Evolutionary conservation across 2,888 invertebrate genomes (phyloP).

Genomic region (Syritta pipiens): DNA sequence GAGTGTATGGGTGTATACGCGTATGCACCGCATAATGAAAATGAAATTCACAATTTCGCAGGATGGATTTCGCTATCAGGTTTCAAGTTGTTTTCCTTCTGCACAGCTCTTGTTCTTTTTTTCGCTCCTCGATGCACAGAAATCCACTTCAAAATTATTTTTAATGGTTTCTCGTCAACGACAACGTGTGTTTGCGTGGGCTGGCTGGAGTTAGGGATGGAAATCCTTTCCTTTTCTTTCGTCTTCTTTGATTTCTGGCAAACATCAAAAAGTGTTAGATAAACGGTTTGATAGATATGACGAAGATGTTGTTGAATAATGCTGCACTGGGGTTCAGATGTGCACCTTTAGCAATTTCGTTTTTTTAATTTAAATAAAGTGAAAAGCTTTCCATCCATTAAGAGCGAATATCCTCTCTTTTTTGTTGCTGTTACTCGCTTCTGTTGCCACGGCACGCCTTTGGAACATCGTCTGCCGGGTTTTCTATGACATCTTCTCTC

Average conservation of each 20-base stretch:
- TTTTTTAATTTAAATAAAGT: constrained; percentile 69
- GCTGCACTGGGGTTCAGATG: constrained; percentile 33
- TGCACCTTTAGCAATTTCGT: constrained; percentile 63
- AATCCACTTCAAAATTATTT: constrained; percentile 63
- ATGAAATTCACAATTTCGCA: constrained; percentile 41
- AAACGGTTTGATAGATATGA: constrained; percentile 45
- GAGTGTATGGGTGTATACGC: not conserved
- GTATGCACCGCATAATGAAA: constrained; percentile 32
- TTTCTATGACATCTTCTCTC: not conserved
- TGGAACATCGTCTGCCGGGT: constrained; percentile 25
- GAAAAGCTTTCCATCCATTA: constrained; percentile 60
- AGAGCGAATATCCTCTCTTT: constrained; percentile 22
- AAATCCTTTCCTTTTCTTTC: constrained; percentile 42
- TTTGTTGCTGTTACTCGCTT: constrained; percentile 5
- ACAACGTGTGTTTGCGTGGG: not conserved
- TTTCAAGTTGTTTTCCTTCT: not conserved
- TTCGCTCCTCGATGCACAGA: constrained; percentile 21
- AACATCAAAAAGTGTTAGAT: constrained; percentile 41
- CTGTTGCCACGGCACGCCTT: constrained; percentile 11
- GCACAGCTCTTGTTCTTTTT: constrained; percentile 3
- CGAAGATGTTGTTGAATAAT: not conserved
- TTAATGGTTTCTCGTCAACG: constrained; percentile 45
- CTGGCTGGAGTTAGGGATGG: no score
- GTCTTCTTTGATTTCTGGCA: constrained; percentile 21
- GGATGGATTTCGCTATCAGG: constrained; percentile 47